Base-by-base conservation (phyloP, 2,797 vertebrate genomes). In the Distichodus sexfasciatus region DNA sequence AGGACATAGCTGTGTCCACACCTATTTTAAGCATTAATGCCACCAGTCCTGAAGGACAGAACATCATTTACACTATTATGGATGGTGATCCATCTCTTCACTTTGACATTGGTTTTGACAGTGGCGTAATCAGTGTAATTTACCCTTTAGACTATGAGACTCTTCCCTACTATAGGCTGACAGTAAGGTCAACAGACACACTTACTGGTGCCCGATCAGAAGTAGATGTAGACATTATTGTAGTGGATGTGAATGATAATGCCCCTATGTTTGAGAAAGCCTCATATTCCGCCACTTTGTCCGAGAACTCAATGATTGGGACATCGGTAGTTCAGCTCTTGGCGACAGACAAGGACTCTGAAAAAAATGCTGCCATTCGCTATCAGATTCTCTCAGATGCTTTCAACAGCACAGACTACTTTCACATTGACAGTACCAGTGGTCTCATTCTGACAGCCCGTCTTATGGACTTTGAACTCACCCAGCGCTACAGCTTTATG, bases 171-270 rank as follows among this genome's bases (percentile, higher is more conserved):
- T 98, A 96, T 81, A 93, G 95, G 29, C 69, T 99, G 59, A 95
- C 89, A 1, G 79, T 97, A 73, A 91, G 94, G 80, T 96, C 97
- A 14, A 95, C 94, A 0, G 96, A 98, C 71, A 94, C 92, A 0
- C 72, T 96, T 66, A 96, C 92, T 0, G 96, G 96, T 0, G 92
- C 91, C 0, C 93, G 92, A 29, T 94, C 95, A 0, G 96, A 98
- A 66, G 96, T 98, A 0, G 95, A 96, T 69, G 94, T 96, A 6
- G 96, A 98, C 78, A 88, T 99, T 1, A 82, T 96, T 1, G 87
- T 99, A 58, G 90, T 95, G 66, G 97, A 99, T 72, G 87, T 96
- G 68, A 99, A 99, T 3, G 97, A 99, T 74, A 98, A 96, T 76
- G 79, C 93, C 11, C 96, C 97, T 0, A 48, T 91, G 58, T 99